Evolutionary conservation across 35 echinoderm and acorn worm species (phyloP), one percentile per base, ranked within the genome.

Genomic region (Heliocidaris tuberculata): DNA sequence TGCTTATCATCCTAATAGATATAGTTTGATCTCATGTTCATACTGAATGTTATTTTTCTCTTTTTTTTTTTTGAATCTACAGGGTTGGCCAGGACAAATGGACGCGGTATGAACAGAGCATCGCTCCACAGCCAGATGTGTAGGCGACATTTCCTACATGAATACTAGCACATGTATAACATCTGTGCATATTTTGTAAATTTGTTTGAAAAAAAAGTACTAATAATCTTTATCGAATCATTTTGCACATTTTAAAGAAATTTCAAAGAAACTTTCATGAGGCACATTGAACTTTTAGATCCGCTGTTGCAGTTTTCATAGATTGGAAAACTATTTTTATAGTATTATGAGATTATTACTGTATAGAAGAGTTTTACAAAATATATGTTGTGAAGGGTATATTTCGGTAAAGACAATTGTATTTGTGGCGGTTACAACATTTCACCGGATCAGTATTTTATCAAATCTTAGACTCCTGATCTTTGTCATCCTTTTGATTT

Each of bases 1-100:
- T 29, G n/a, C 70, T 85, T 85, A 29, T 19, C 15, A 29, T n/a
- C n/a, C n/a, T 85, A 19, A 29, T 30, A 89, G 1, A 30, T 35
- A 2, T 89, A 30, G 31, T 89, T 89, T 89, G 13, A 89, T 89
- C 35, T 42, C 3, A 2, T 89, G 12, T 89, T 89, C 13, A 30
- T 30, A 15, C 31, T 24, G 13, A 13, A 89, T 89, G 1, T 89
- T 30, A 13, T 89, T 15, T 89, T 27, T 6, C 12, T 6, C 50
- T 49, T 30, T 61, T 95, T 90, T 61, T 90, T 61, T 88, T 95
- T 91, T 93, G 93, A 29, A 85, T 29, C 94, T 94, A 13, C 94
- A 99, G 98, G 54, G 32, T 97, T 88, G 98, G 98, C 29, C 96
- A 96, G 47, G 98, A 99, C 85, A 91, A 94, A 70, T 99, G 98